Evolutionary conservation across 2,113 vertebrate genomes (phyloP).

Genomic region (Burhinus bistriatus): DNA sequence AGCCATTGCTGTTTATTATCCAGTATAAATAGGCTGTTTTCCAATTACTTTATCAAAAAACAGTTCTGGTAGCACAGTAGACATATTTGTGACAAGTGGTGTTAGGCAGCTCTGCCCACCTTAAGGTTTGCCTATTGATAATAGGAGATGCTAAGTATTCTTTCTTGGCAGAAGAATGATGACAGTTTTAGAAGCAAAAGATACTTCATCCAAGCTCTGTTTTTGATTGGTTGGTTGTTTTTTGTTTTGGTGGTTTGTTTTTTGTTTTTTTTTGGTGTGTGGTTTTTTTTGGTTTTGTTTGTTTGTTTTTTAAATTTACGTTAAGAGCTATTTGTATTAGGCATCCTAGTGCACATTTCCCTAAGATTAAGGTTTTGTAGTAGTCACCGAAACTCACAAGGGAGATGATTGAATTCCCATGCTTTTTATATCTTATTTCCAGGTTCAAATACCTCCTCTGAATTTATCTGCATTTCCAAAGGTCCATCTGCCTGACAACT

Average conservation of each 20-base stretch:
- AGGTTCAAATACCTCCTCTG: background rate
- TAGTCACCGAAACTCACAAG: background rate
- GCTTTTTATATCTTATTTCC: background rate
- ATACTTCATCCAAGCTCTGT: background rate
- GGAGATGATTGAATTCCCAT: background rate
- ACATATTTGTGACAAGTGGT: background rate
- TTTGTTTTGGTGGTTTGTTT: background rate
- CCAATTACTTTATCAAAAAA: slow-evolving; percentile 1
- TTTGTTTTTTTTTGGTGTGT: background rate
- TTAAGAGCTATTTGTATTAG: background rate
- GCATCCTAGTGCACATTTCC: background rate
- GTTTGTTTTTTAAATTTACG: background rate
- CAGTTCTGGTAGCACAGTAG: background rate
- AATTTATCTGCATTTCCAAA: background rate
- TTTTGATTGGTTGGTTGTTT: too few species aligned
- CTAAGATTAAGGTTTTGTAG: background rate
- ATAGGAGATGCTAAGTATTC: background rate
- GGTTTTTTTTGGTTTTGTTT: background rate
- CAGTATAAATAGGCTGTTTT: background rate
- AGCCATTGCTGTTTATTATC: slow-evolving; percentile 15
- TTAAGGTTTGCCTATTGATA: background rate
- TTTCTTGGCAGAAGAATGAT: background rate
- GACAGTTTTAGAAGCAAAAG: background rate
- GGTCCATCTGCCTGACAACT: background rate
- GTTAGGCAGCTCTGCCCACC: background rate